These are phyloP conservation scores for Theonella swinhoei DNA, from an alignment of 37 sponge, comb jelly and placozoan species.

Conservation along the genomic window DNA sequence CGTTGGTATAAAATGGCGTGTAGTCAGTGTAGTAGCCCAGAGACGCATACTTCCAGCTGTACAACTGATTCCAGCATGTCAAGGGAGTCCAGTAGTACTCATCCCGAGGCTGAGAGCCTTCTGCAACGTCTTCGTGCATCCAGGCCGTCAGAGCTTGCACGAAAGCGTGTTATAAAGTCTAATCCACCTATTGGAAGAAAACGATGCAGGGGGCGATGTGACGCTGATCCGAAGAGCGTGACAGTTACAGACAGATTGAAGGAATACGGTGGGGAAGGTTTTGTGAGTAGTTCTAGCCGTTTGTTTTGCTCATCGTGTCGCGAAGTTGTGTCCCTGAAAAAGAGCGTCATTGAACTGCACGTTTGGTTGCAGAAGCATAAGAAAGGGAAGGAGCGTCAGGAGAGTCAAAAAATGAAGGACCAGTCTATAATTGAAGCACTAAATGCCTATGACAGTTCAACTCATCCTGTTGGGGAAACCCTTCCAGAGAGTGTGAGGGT, in stretches of 20 bases:
- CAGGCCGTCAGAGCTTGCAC: neutral
- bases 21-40: too few relatives aligned
- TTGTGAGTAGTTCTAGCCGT: too few relatives aligned
- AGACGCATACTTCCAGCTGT: too few relatives aligned
- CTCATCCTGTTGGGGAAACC: conserved; percentile 40
- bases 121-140: neutral
- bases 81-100: too few relatives aligned
- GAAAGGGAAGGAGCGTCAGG: conserved; percentile 23
- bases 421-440: conserved; percentile 21
- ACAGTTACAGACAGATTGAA: neutral
- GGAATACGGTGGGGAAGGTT: neutral
- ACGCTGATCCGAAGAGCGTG: neutral
- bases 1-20: too few relatives aligned
- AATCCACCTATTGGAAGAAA: neutral
- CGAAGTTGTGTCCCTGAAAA: conserved; percentile 26
- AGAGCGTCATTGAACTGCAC: conserved; percentile 16
- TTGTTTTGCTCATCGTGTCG: conserved; percentile 38
- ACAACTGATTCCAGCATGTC: too few relatives aligned
- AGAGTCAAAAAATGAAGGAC: too few relatives aligned
- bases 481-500: conserved; percentile 33
- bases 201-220: neutral
- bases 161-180: neutral
- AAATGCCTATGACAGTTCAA: neutral
- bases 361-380: conserved; percentile 20
- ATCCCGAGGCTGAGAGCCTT: too few relatives aligned